Conservation (phyloP, 2,888 invertebrate genomes). For the Drosophila bunnanda region DNA sequence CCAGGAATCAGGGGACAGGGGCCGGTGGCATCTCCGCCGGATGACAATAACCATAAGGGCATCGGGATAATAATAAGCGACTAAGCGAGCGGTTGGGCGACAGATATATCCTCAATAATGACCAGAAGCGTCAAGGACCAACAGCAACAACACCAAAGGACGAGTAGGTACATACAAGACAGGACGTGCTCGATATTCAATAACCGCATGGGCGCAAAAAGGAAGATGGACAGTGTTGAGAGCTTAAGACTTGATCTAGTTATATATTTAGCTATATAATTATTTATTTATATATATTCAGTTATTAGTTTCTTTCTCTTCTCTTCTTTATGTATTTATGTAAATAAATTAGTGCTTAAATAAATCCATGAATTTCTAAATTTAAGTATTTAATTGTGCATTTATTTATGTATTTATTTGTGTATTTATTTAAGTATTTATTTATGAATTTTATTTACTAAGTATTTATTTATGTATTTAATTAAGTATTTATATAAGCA, state of each 20-base stretch:
- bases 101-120: slow-evolving; percentile 81
- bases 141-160: not conserved
- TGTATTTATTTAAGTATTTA: not conserved
- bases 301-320: not conserved
- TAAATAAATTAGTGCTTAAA: too few species aligned
- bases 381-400: too few species aligned
- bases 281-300: not conserved
- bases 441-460: not conserved
- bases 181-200: slow-evolving; percentile 76
- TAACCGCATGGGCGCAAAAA: slow-evolving; percentile 58
- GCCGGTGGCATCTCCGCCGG: not conserved
- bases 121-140: slow-evolving; percentile 52
- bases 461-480: not conserved
- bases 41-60: slow-evolving; percentile 64
- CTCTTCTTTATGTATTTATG: too few species aligned
- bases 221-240: slow-evolving; percentile 23
- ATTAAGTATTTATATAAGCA: not conserved
- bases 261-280: not conserved
- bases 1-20: not conserved
- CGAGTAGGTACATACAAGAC: slow-evolving; percentile 7
- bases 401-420: too few species aligned
- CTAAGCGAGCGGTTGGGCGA: slow-evolving; percentile 57
- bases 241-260: not conserved
- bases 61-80: slow-evolving; percentile 71
- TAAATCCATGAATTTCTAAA: too few species aligned